A percentile compares a stretch with the other conserved stretches of the same genome.
phyloP scores from a whole-genome alignment of 2,797 vertebrate genomes.

The Catamblyrhynchus diadema region DNA sequence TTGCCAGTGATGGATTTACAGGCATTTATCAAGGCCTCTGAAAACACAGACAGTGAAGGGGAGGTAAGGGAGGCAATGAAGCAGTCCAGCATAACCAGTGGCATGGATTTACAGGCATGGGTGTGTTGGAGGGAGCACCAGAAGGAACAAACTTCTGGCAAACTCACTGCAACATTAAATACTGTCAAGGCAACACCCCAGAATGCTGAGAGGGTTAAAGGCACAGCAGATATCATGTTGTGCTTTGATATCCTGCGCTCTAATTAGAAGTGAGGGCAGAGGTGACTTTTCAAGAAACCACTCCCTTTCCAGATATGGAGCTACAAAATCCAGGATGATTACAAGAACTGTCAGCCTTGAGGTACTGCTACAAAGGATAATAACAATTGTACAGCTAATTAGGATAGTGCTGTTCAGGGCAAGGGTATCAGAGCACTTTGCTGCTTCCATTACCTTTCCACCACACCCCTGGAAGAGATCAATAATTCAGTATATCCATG shows the following conservation, averaged over 20 bases:
- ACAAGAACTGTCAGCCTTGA: not conserved
- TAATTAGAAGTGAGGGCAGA: not conserved
- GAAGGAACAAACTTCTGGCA: not conserved
- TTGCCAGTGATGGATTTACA: not conserved
- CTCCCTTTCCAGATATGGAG: not conserved
- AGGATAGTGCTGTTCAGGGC: not conserved
- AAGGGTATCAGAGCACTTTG: not conserved
- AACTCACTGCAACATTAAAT: not conserved
- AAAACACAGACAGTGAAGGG: not conserved
- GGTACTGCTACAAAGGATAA: not conserved
- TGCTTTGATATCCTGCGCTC: not conserved
- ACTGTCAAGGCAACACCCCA: not conserved
- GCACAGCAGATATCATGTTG: not conserved
- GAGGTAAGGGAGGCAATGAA: not conserved
- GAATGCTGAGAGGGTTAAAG: not conserved
- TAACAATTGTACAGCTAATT: not conserved
- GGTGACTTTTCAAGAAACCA: not conserved
- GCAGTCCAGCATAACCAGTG: not conserved
- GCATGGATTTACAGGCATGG: not conserved
- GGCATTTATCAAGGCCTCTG: not conserved
- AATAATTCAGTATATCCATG: not conserved
- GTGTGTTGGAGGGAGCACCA: not conserved
- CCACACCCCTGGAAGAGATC: not conserved
- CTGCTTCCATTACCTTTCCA: not conserved
- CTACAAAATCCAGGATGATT: not conserved